Conservation (phyloP, 2,797 vertebrate genomes). For the Esox masquinongy region DNA sequence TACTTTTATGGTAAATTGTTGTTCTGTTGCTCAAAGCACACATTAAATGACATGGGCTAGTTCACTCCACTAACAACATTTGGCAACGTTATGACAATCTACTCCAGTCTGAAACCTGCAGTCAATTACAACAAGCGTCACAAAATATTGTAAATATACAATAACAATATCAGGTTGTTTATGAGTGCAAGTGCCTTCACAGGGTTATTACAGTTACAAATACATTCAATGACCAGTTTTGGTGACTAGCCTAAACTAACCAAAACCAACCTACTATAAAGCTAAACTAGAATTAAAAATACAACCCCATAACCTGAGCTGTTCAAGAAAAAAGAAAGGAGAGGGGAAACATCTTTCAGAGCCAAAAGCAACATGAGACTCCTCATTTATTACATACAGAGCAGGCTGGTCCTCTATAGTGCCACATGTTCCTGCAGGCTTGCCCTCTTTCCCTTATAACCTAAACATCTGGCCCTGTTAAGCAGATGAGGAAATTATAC, state of each 20-base stretch:
- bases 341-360: slow-evolving; percentile 41
- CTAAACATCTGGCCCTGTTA: slow-evolving; percentile 33
- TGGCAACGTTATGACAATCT: slow-evolving; percentile 24
- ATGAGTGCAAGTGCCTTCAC: not conserved
- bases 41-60: not conserved
- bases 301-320: slow-evolving; percentile 46
- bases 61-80: slow-evolving; percentile 11
- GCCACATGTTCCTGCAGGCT: slow-evolving; percentile 43
- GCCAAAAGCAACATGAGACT: slow-evolving; percentile 49
- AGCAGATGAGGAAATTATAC: slow-evolving; percentile 13
- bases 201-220: not conserved
- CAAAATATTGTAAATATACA: not conserved
- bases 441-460: slow-evolving; percentile 32
- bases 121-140: not conserved
- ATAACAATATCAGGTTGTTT: not conserved
- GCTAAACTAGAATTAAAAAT: slow-evolving; percentile 37
- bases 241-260: not conserved
- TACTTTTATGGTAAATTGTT: slow-evolving; percentile 18
- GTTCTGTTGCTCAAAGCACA: slow-evolving; percentile 1
- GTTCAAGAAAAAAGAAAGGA: slow-evolving; percentile 35
- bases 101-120: slow-evolving; percentile 8
- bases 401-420: slow-evolving; percentile 35
- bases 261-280: slow-evolving; percentile 16
- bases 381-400: slow-evolving; percentile 24
- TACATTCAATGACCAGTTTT: not conserved